These are phyloP conservation scores for Hydropsyche betteni DNA, from an alignment of 2,888 invertebrate species.

Conservation along the genomic window DNA sequence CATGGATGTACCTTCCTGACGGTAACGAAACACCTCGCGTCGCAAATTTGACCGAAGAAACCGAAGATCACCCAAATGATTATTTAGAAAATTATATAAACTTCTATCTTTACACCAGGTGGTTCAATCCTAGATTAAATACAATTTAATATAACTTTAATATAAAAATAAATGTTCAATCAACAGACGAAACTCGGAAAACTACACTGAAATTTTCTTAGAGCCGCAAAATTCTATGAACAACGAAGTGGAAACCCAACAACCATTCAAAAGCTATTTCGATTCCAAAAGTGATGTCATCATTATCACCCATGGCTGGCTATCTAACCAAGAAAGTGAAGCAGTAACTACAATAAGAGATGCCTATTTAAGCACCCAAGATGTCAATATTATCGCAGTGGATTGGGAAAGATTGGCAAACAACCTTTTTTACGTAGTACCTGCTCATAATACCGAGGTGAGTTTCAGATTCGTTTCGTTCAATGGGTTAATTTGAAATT, in stretches of 20 bases:
- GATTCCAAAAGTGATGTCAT: constrained; percentile 61
- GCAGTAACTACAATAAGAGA: constrained; percentile 62
- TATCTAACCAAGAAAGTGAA: constrained; percentile 58
- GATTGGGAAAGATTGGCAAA: constrained; percentile 62
- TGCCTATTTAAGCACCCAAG: constrained; percentile 58
- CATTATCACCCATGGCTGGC: constrained; percentile 68
- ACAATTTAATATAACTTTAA: not conserved
- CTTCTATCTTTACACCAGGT: constrained; percentile 56
- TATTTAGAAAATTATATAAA: constrained; percentile 57
- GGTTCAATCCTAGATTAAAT: constrained; percentile 20
- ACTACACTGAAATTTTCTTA: constrained; percentile 50
- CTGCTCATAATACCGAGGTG: constrained; percentile 60
- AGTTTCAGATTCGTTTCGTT: not conserved
- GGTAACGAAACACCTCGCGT: constrained; percentile 59
- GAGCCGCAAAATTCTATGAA: constrained; percentile 22
- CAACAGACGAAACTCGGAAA: constrained; percentile 53
- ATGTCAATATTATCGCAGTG: constrained; percentile 64
- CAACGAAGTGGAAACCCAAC: constrained; percentile 53
- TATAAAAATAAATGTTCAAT: not conserved
- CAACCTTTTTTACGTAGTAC: constrained; percentile 60
- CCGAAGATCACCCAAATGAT: constrained; percentile 53
- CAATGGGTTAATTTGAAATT: not conserved
- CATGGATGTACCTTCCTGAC: constrained; percentile 63
- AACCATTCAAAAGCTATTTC: constrained; percentile 54
- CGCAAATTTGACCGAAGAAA: constrained; percentile 59